phyloP scores from a whole-genome alignment of 92 coral and sea anemone genomes.

The Porites divaricata region DNA sequence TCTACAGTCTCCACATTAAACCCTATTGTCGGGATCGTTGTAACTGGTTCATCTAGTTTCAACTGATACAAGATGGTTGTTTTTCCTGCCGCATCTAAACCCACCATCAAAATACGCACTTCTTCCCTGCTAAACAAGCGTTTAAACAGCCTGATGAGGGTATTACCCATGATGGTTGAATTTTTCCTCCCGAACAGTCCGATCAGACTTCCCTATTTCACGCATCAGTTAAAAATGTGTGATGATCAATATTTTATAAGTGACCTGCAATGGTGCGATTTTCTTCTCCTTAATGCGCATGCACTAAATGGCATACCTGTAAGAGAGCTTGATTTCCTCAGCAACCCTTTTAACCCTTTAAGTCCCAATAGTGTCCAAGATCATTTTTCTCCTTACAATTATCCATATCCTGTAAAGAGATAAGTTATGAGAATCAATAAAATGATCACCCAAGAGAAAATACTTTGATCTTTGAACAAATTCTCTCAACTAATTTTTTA shows the following conservation, averaged over 20 bases:
- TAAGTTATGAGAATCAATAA: too few relatives aligned
- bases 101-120: constrained; percentile 97
- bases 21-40: constrained; percentile 97
- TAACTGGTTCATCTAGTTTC: constrained; percentile 91
- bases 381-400: too few relatives aligned
- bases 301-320: constrained; percentile 1
- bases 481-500: too few relatives aligned
- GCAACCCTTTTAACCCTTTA: neutral
- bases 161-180: constrained; percentile 81
- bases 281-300: neutral
- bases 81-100: constrained; percentile 98
- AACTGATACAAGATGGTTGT: constrained; percentile 96
- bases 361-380: too few relatives aligned
- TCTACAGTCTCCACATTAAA: constrained; percentile 98
- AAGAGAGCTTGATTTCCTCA: neutral
- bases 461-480: too few relatives aligned
- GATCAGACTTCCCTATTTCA: neutral
- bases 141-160: constrained; percentile 81
- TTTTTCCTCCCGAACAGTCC: neutral
- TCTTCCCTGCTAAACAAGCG: constrained; percentile 94
- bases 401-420: too few relatives aligned
- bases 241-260: constrained; percentile 23
- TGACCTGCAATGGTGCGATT: constrained; percentile 13
- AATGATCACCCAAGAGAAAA: too few relatives aligned
- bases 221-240: neutral